Conservation (phyloP, 1,140 invertebrate genomes). For the Sycobia sp. region DNA sequence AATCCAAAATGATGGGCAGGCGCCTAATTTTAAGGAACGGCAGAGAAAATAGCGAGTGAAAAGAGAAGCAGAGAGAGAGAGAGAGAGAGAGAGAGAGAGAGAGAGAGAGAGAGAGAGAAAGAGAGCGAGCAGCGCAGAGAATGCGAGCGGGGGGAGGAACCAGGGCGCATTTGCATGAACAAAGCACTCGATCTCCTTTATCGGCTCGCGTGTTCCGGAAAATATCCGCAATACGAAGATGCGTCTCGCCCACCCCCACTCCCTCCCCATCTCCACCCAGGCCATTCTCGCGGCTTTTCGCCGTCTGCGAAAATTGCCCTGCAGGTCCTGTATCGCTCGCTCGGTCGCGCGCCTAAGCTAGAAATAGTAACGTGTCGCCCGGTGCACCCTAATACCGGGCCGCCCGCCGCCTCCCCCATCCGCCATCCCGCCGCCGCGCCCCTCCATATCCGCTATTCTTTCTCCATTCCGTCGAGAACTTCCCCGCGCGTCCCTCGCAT, state of each 20-base stretch:
- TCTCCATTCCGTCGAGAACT: not conserved
- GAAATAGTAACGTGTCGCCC: constrained; percentile 32
- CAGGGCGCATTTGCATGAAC: constrained; percentile 7
- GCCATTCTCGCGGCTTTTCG: constrained; percentile 22
- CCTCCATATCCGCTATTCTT: not conserved
- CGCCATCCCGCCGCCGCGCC: too few relatives aligned
- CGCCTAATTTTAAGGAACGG: too few relatives aligned
- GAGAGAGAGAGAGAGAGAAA: too few relatives aligned
- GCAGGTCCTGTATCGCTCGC: constrained; percentile 29
- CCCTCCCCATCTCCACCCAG: too few relatives aligned
- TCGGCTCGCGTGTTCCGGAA: constrained; percentile 6
- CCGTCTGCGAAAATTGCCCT: constrained; percentile 43
- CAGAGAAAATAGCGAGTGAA: too few relatives aligned
- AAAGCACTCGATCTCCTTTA: constrained; percentile 25
- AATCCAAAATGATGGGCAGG: too few relatives aligned
- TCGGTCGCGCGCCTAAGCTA: constrained; percentile 37
- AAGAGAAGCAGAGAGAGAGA: too few relatives aligned
- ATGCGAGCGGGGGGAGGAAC: not conserved
- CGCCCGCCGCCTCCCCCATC: too few relatives aligned
- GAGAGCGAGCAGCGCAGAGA: not conserved
- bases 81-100: too few relatives aligned
- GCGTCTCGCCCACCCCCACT: too few relatives aligned
- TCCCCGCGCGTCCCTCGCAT: too few relatives aligned
- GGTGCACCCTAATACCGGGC: constrained; percentile 17
- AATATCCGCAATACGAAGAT: constrained; percentile 24